phyloP scores from a whole-genome alignment of 2,113 vertebrate genomes.

The Thamnaconus septentrionalis region DNA sequence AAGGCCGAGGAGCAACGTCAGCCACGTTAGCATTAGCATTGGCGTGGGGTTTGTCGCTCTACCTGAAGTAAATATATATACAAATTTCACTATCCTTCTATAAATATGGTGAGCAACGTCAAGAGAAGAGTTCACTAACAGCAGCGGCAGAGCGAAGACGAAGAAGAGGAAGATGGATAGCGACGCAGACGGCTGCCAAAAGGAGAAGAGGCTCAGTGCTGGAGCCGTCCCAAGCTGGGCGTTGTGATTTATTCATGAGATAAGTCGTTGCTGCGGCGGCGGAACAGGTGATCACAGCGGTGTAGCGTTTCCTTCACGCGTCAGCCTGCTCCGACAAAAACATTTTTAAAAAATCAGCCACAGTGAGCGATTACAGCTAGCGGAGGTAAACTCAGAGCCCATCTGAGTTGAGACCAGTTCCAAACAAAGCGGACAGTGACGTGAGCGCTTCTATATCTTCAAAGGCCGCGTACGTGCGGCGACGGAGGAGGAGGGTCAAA shows the following conservation, averaged over 20 bases:
- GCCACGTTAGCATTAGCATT: too few relatives aligned
- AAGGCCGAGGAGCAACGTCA: too few relatives aligned
- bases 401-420: conserved; percentile 46
- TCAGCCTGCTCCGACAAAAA: conserved; percentile 26
- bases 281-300: conserved; percentile 69
- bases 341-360: conserved; percentile 47
- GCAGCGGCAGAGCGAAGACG: not conserved
- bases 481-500: conserved; percentile 3
- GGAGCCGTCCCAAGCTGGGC: conserved; percentile 52
- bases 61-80: conserved; percentile 28
- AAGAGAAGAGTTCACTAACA: conserved; percentile 21
- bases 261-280: conserved; percentile 63
- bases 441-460: conserved; percentile 26
- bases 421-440: conserved; percentile 32
- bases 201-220: conserved; percentile 41
- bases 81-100: conserved; percentile 62
- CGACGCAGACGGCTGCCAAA: conserved; percentile 51
- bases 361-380: conserved; percentile 43
- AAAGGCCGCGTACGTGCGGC: conserved; percentile 32
- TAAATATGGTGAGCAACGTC: conserved; percentile 57
- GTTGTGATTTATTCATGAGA: conserved; percentile 72
- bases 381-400: conserved; percentile 54
- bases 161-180: conserved; percentile 47
- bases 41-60: conserved; percentile 21
- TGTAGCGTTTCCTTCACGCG: conserved; percentile 61